These are phyloP conservation scores for Boulengeromyrus knoepffleri DNA, from an alignment of 2,113 vertebrate genomes.

Conservation along the genomic window DNA sequence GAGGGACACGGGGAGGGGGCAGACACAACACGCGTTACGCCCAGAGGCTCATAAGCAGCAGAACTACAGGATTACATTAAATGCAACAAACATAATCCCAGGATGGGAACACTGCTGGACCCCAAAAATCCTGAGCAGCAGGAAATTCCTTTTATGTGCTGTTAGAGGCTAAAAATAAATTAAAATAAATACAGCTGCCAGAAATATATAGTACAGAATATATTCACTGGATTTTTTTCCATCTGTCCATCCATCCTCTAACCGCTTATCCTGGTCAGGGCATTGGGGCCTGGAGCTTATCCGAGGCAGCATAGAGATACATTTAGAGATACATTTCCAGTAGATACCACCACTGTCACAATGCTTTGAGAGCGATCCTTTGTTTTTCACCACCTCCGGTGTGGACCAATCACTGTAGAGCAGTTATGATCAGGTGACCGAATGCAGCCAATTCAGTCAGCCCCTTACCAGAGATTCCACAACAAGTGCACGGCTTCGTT, in stretches of 20 bases:
- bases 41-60: not conserved
- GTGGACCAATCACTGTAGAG: not conserved
- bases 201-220: not conserved
- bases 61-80: not conserved
- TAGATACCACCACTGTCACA: not conserved
- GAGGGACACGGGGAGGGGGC: slow-evolving; percentile 19
- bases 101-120: not conserved
- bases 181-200: not conserved
- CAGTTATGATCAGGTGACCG: not conserved
- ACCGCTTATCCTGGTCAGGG: not conserved
- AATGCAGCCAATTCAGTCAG: not conserved
- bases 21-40: not conserved
- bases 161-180: not conserved
- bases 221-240: not conserved
- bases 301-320: not conserved
- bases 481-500: slow-evolving; percentile 86
- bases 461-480: slow-evolving; percentile 90
- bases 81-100: not conserved
- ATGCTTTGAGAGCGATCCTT: not conserved
- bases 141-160: not conserved
- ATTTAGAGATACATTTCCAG: not conserved
- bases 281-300: not conserved
- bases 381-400: not conserved
- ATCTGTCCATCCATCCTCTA: not conserved
- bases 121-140: not conserved